Evolutionary conservation across 1,140 invertebrate genomes (phyloP).

Genomic region (Oreohelix idahoensis): DNA sequence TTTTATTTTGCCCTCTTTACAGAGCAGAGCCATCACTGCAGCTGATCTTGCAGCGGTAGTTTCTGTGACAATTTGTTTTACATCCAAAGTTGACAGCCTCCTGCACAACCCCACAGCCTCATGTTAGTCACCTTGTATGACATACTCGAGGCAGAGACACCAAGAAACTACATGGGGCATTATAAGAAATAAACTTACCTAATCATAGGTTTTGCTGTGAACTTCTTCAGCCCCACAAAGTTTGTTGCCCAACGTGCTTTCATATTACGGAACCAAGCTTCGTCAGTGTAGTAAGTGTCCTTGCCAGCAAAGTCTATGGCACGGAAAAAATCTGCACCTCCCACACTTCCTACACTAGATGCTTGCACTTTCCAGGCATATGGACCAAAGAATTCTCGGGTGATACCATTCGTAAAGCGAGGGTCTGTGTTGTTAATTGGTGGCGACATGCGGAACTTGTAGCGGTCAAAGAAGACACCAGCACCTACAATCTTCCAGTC

Average conservation of each 20-base stretch:
- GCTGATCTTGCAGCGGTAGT: too few relatives aligned
- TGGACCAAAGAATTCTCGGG: conserved; percentile 84
- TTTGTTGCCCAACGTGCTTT: conserved; percentile 94
- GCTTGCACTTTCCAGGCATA: conserved; percentile 86
- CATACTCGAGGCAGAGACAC: too few relatives aligned
- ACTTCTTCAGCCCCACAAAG: conserved; percentile 92
- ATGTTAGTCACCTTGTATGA: too few relatives aligned
- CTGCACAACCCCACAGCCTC: too few relatives aligned
- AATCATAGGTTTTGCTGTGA: conserved; percentile 92
- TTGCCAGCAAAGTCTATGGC: conserved; percentile 70
- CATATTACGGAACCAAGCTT: conserved; percentile 88
- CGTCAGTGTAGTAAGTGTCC: conserved; percentile 84
- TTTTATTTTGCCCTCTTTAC: too few relatives aligned
- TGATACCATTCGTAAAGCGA: conserved; percentile 72
- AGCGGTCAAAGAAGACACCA: conserved; percentile 94
- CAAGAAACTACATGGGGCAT: too few relatives aligned
- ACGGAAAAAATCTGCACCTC: conserved; percentile 79
- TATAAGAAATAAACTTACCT: too few relatives aligned
- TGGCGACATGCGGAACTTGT: conserved; percentile 84
- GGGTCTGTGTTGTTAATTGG: conserved; percentile 81
- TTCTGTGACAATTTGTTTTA: too few relatives aligned
- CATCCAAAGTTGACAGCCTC: too few relatives aligned
- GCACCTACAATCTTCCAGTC: conserved; percentile 89
- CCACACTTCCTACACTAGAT: conserved; percentile 78
- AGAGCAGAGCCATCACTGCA: too few relatives aligned